Percentiles rank a stretch among this genome's conserved stretches.
phyloP scores from a whole-genome alignment of 1,140 invertebrate species.

The Scaptomyza graminum region DNA sequence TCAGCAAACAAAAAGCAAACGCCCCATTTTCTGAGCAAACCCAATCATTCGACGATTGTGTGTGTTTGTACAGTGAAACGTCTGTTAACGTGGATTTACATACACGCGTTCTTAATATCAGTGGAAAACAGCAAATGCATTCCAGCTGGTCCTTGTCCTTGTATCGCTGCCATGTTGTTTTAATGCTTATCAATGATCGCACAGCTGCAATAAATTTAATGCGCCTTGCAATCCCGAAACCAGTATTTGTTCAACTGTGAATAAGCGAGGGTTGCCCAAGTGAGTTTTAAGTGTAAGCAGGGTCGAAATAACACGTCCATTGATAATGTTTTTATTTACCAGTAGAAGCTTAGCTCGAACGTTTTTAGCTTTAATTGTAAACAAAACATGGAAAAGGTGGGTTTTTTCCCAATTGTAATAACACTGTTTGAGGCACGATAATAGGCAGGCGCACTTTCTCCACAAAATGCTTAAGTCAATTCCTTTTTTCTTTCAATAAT shows the following conservation, averaged over 20 bases:
- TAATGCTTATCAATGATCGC: conserved; percentile 39
- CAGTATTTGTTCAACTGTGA: neutral
- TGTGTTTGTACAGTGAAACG: conserved; percentile 42
- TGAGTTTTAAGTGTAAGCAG: neutral
- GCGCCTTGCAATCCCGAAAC: neutral
- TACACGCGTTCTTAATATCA: conserved; percentile 10
- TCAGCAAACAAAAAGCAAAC: conserved; percentile 62
- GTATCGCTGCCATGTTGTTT: neutral
- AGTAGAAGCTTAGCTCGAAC: too few species aligned
- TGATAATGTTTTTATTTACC: too few species aligned
- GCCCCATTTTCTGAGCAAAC: conserved; percentile 13
- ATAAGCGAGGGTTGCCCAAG: neutral
- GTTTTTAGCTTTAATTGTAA: too few species aligned
- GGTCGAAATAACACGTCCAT: too few species aligned
- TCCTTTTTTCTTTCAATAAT: too few species aligned
- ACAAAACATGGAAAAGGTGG: too few species aligned
- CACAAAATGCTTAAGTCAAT: too few species aligned
- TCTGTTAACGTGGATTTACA: conserved; percentile 35
- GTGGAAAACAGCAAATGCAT: conserved; percentile 2
- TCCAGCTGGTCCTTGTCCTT: conserved; percentile 13
- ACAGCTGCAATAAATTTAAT: conserved; percentile 42
- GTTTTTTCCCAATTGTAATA: too few species aligned
- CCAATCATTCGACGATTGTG: conserved; percentile 29
- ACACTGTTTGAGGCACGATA: too few species aligned
- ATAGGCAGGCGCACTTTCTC: too few species aligned